Percentiles rank a stretch among this genome's conserved stretches.
Conservation (phyloP, 2,888 invertebrate species). For the Taphrorychus bicolor region DNA sequence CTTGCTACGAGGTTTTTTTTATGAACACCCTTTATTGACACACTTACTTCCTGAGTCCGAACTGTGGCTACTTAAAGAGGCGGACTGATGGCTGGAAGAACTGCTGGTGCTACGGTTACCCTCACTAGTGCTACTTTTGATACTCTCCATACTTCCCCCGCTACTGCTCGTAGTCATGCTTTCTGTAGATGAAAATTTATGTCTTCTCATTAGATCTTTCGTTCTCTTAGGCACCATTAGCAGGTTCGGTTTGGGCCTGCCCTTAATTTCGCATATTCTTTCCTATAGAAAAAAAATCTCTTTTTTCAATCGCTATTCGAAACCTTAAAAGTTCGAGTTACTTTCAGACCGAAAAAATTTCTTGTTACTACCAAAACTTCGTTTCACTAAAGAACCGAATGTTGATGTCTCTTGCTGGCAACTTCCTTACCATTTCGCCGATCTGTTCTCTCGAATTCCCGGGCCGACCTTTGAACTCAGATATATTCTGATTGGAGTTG, state of each 20-base stretch:
- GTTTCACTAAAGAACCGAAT: too few species aligned
- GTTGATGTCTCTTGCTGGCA: too few species aligned
- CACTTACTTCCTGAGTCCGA: slow-evolving; percentile 76
- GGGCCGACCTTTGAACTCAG: slow-evolving; percentile 66
- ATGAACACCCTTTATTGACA: background rate
- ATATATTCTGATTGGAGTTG: slow-evolving; percentile 57
- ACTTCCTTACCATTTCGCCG: slow-evolving; percentile 46
- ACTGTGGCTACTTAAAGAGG: slow-evolving; percentile 85
- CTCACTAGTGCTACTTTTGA: slow-evolving; percentile 86
- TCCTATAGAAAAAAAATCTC: slow-evolving; percentile 60
- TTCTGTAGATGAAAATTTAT: slow-evolving; percentile 80
- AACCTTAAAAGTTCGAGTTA: background rate
- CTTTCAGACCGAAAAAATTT: too few species aligned
- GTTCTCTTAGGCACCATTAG: slow-evolving; percentile 52
- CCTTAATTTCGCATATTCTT: slow-evolving; percentile 69
- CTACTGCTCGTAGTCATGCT: slow-evolving; percentile 89
- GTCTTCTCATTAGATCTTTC: slow-evolving; percentile 66
- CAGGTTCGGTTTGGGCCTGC: slow-evolving; percentile 60
- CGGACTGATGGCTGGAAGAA: slow-evolving; percentile 83
- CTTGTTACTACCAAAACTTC: too few species aligned
- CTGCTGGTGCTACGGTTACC: slow-evolving; percentile 86
- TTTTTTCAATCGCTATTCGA: background rate
- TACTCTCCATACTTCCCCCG: slow-evolving; percentile 86
- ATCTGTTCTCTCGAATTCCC: slow-evolving; percentile 63
- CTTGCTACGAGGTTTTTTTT: too few species aligned